Conservation (phyloP, 2,113 vertebrate genomes). For the Gila orcuttii region DNA sequence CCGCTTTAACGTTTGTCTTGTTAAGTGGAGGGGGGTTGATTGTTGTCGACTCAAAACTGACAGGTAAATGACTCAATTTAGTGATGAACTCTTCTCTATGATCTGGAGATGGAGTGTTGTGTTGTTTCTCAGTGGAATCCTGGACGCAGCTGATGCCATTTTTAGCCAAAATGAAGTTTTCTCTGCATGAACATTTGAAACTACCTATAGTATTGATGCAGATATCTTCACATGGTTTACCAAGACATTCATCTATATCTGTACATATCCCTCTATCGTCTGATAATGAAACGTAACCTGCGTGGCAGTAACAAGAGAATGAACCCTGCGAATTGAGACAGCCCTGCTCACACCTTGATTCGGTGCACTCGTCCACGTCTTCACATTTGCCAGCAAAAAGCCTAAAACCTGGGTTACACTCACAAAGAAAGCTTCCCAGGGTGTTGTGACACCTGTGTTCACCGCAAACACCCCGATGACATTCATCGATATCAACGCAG, state of each 20-base stretch:
- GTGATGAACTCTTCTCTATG: conserved; percentile 12
- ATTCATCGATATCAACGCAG: conserved; percentile 74
- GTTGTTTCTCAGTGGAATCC: background rate
- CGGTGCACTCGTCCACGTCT: conserved; percentile 70
- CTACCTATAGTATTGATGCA: conserved; percentile 71
- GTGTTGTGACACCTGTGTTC: conserved; percentile 66
- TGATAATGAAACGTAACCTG: conserved; percentile 63
- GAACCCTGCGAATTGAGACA: conserved; percentile 72
- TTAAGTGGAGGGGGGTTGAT: conserved; percentile 34
- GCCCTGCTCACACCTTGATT: conserved; percentile 61
- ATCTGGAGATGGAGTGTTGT: background rate
- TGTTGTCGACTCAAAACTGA: background rate
- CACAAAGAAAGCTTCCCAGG: conserved; percentile 64
- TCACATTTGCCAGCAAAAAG: conserved; percentile 61
- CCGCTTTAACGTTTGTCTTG: conserved; percentile 51
- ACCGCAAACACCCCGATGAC: conserved; percentile 58
- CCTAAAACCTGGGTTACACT: conserved; percentile 65
- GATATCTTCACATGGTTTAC: conserved; percentile 55
- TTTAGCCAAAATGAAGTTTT: conserved; percentile 47
- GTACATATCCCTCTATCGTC: conserved; percentile 58
- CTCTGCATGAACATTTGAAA: conserved; percentile 62
- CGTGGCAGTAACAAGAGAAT: conserved; percentile 68
- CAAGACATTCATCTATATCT: conserved; percentile 69
- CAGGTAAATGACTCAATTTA: background rate
- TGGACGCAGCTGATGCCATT: conserved; percentile 55